Conservation (phyloP, 2,113 vertebrate genomes). For the Heteronetta atricapilla region DNA sequence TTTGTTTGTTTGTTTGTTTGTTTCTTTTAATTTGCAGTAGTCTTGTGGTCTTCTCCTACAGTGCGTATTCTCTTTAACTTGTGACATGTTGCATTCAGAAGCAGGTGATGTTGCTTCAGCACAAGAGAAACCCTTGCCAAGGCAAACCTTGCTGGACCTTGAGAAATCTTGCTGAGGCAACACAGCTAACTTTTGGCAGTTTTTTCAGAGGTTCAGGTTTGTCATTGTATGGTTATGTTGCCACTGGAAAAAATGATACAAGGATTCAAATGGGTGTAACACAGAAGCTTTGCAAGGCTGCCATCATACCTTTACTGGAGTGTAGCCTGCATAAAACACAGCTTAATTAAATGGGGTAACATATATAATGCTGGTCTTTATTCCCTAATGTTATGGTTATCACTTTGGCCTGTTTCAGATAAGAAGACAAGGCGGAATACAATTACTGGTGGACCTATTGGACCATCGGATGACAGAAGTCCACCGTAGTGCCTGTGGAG, state of each 20-base stretch:
- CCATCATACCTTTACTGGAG: neutral
- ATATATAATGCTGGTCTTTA: neutral
- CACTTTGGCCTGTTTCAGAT: slow-evolving; percentile 82
- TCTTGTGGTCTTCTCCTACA: neutral
- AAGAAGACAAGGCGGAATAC: slow-evolving; percentile 95
- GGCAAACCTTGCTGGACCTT: neutral
- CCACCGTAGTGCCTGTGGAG: slow-evolving; percentile 97
- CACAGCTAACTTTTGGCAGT: neutral
- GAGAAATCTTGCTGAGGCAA: neutral
- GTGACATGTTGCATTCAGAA: neutral
- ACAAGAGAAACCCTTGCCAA: neutral
- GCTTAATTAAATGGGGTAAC: neutral
- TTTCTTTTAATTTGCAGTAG: neutral
- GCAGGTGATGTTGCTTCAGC: neutral
- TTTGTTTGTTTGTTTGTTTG: too few species aligned
- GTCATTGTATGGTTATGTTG: neutral
- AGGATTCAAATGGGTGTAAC: neutral
- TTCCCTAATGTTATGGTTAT: neutral
- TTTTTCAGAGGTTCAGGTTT: neutral
- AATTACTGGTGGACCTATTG: slow-evolving; percentile 94
- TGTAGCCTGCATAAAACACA: neutral
- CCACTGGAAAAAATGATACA: neutral
- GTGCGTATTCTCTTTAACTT: neutral
- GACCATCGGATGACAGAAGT: slow-evolving; percentile 98
- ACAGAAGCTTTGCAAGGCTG: neutral